These are phyloP conservation scores for Poeciliopsis occidentalis DNA, from an alignment of 2,113 vertebrate genomes.

Conservation along the genomic window DNA sequence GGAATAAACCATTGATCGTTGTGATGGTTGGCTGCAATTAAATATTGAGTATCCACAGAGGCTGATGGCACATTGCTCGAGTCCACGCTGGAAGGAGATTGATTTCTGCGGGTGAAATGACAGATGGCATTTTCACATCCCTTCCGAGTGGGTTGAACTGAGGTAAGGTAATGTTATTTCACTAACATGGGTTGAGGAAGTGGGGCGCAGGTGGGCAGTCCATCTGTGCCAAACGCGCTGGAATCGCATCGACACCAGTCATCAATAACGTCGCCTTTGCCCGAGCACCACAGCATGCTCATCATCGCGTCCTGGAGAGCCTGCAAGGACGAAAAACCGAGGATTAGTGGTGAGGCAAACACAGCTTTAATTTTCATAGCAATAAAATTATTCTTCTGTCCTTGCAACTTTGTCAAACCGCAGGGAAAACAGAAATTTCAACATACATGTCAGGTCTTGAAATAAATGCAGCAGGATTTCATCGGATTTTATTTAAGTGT, in stretches of 20 bases:
- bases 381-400: neutral
- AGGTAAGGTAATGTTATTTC: conserved; percentile 20
- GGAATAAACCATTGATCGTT: conserved; percentile 12
- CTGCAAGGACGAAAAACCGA: conserved; percentile 67
- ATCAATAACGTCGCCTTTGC: conserved; percentile 95
- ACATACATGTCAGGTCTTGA: neutral
- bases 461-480: too few relatives aligned
- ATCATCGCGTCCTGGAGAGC: conserved; percentile 96
- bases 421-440: neutral
- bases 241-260: conserved; percentile 99
- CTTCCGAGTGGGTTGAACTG: conserved; percentile 10
- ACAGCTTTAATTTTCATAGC: neutral
- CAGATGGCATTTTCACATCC: conserved; percentile 27
- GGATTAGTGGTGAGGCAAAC: neutral
- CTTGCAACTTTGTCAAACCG: neutral
- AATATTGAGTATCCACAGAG: neutral
- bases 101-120: conserved; percentile 36
- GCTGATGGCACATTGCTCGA: neutral
- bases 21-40: conserved; percentile 2
- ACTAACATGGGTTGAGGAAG: conserved; percentile 92
- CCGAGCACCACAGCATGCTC: conserved; percentile 98
- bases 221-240: conserved; percentile 90
- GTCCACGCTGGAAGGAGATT: neutral
- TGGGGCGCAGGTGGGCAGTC: conserved; percentile 94
- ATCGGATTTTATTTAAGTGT: neutral